A percentile compares a stretch with the other conserved stretches of the same genome.
Evolutionary conservation across 2,113 vertebrate species (phyloP).

Genomic region (Motacilla alba): DNA sequence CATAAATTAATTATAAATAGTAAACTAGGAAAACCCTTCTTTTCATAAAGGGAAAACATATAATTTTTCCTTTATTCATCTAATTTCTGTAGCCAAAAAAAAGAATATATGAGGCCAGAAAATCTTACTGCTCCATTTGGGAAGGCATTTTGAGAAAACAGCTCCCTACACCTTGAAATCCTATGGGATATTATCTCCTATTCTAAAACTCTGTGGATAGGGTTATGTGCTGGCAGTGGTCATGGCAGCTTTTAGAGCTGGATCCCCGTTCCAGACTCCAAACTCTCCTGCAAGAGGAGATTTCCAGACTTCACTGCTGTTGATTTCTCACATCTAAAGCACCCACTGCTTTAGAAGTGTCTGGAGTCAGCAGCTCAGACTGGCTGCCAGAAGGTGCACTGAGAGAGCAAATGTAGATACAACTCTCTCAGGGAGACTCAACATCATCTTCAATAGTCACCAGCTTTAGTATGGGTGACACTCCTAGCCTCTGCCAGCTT

Average conservation of each 20-base stretch:
- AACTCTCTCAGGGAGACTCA: slow-evolving; percentile 2
- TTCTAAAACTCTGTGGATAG: neutral
- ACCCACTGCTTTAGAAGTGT: neutral
- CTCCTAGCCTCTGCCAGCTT: slow-evolving; percentile 35
- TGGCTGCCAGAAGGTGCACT: slow-evolving; percentile 26
- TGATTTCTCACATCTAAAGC: neutral
- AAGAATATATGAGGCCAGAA: neutral
- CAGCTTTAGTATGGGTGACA: slow-evolving; percentile 24
- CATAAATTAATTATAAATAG: neutral
- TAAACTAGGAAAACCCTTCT: neutral
- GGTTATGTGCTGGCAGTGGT: neutral
- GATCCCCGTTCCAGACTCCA: neutral
- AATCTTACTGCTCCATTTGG: neutral
- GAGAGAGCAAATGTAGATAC: slow-evolving; percentile 27
- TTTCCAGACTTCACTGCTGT: neutral
- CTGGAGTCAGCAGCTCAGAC: slow-evolving; percentile 5
- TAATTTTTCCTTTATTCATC: neutral
- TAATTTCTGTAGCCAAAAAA: neutral
- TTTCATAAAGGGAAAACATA: neutral
- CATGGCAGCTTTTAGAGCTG: neutral
- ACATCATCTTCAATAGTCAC: neutral
- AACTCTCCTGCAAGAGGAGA: neutral
- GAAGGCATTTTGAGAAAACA: neutral
- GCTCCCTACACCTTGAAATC: neutral
- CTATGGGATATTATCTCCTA: neutral